These are phyloP conservation scores for Drosophila ohnishii DNA, from an alignment of 1,140 invertebrate genomes.

Conservation along the genomic window DNA sequence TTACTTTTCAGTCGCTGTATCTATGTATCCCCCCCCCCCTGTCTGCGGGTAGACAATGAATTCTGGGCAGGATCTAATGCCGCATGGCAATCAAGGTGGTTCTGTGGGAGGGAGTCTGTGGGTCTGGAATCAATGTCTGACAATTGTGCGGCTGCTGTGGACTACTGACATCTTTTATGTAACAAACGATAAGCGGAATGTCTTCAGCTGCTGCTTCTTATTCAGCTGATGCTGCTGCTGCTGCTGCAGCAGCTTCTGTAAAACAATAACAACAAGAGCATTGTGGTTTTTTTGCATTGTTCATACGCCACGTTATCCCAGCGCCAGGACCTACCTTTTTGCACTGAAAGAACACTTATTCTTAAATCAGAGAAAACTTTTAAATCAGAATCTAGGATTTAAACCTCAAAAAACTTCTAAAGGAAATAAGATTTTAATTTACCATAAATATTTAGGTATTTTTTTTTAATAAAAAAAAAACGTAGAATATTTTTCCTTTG, in stretches of 20 bases:
- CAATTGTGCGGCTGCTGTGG: constrained; percentile 43
- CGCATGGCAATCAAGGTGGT: constrained; percentile 43
- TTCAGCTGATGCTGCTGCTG: constrained; percentile 34
- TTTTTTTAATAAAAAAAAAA: too few relatives aligned
- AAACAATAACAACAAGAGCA: constrained; percentile 74
- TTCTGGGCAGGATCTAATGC: constrained; percentile 25
- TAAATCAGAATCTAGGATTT: background rate
- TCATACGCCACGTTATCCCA: constrained; percentile 72
- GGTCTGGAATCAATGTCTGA: constrained; percentile 49
- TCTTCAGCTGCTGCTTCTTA: constrained; percentile 42
- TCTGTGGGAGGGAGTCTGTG: constrained; percentile 4
- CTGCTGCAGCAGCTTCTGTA: constrained; percentile 34
- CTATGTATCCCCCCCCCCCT: background rate
- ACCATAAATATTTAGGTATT: too few relatives aligned
- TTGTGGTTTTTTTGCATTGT: constrained; percentile 72
- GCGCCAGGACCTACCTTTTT: background rate
- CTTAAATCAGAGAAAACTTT: background rate
- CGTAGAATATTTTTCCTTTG: background rate
- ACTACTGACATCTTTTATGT: constrained; percentile 62
- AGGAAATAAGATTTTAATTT: background rate
- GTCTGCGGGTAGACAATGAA: constrained; percentile 28
- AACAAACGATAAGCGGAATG: constrained; percentile 62
- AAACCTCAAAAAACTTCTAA: background rate
- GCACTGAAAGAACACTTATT: background rate
- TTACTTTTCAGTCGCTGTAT: constrained; percentile 29